phyloP scores from a whole-genome alignment of 2,888 invertebrate genomes.

The Morpho deidamia region DNA sequence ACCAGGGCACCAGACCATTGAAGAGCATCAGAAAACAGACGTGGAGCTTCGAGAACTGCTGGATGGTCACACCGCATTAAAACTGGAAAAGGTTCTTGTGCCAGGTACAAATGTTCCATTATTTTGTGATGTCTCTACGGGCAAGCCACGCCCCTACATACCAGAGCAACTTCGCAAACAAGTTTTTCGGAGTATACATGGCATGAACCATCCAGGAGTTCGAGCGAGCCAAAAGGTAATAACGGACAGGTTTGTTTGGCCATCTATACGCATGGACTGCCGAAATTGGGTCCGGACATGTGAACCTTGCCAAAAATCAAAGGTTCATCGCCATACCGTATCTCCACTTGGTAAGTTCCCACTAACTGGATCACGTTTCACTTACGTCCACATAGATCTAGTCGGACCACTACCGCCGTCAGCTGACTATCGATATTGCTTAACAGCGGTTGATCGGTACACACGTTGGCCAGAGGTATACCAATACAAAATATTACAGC shows the following conservation, averaged over 20 bases:
- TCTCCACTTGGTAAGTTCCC: constrained; percentile 26
- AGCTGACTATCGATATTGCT: too few relatives aligned
- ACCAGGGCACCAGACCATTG: too few relatives aligned
- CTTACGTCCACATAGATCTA: constrained; percentile 49
- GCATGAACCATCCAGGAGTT: constrained; percentile 22
- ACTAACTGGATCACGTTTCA: constrained; percentile 29
- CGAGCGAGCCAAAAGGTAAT: constrained; percentile 29
- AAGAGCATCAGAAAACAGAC: constrained; percentile 5
- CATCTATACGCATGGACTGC: constrained; percentile 35
- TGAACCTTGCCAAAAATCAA: constrained; percentile 36
- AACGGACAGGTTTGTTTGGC: constrained; percentile 33
- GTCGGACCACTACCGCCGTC: constrained; percentile 37
- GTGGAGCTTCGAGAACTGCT: constrained; percentile 6
- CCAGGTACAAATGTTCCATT: constrained; percentile 7
- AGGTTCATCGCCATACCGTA: constrained; percentile 33
- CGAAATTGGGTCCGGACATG: constrained; percentile 30
- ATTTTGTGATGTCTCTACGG: constrained; percentile 22
- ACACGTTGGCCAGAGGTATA: too few relatives aligned
- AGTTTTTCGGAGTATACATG: constrained; percentile 22
- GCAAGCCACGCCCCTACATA: constrained; percentile 23
- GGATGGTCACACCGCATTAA: background rate
- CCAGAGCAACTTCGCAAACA: constrained; percentile 16
- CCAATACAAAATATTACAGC: background rate
- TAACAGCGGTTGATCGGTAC: too few relatives aligned
- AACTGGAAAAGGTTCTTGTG: background rate